A percentile compares a stretch with the other conserved stretches of the same genome.
These are phyloP conservation scores for Poecilia wingei DNA, from an alignment of 2,797 vertebrate species.

Conservation along the genomic window DNA sequence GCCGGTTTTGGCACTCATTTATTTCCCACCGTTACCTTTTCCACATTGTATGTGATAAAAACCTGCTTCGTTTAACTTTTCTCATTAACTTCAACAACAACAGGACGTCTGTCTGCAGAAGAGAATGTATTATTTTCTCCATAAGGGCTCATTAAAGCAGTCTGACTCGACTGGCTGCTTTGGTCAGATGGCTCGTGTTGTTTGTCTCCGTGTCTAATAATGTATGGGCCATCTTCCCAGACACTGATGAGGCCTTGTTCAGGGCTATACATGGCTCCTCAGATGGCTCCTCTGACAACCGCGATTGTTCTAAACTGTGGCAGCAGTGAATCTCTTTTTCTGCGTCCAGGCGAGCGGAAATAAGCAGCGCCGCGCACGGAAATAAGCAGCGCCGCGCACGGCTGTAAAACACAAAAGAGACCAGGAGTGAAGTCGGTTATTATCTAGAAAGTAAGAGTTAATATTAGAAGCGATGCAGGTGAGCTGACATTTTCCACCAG, in stretches of 20 bases:
- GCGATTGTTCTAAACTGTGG: slow-evolving; percentile 4
- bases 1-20: slow-evolving; percentile 50
- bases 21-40: slow-evolving; percentile 59
- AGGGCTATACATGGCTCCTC: slow-evolving; percentile 46
- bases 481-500: slow-evolving; percentile 63
- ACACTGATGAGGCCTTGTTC: slow-evolving; percentile 62
- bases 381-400: slow-evolving; percentile 26
- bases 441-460: slow-evolving; percentile 47
- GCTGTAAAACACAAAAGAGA: slow-evolving; percentile 24
- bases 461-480: slow-evolving; percentile 42
- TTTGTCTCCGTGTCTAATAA: slow-evolving; percentile 78
- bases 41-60: slow-evolving; percentile 54
- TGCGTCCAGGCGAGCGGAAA: slow-evolving; percentile 15
- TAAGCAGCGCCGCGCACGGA: slow-evolving; percentile 11
- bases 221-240: slow-evolving; percentile 75
- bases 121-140: slow-evolving; percentile 73
- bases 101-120: slow-evolving; percentile 55
- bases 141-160: slow-evolving; percentile 78
- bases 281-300: slow-evolving; percentile 15
- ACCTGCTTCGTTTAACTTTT: slow-evolving; percentile 68
- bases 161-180: slow-evolving; percentile 72
- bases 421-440: slow-evolving; percentile 37
- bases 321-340: slow-evolving; percentile 11
- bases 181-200: slow-evolving; percentile 77
- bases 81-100: slow-evolving; percentile 74